Conservation (phyloP, 2,888 invertebrate species). For the Heliconius hortense region DNA sequence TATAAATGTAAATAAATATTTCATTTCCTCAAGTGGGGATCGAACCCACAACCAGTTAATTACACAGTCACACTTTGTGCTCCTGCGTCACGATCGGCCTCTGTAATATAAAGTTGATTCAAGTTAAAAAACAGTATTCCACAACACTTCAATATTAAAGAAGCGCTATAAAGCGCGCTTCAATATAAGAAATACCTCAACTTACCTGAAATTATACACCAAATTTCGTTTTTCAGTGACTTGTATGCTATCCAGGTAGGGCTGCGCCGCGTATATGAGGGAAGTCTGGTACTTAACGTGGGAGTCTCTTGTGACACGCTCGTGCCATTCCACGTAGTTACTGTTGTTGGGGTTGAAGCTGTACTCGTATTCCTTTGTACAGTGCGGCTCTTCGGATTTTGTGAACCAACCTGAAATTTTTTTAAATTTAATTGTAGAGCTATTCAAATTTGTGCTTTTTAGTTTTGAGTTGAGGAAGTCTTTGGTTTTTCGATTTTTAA, state of each 20-base stretch:
- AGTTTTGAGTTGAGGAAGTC: too few relatives aligned
- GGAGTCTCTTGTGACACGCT: conserved; percentile 85
- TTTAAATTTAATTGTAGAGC: background rate
- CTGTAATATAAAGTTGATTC: too few relatives aligned
- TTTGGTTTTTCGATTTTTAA: too few relatives aligned
- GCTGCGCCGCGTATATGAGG: conserved; percentile 88
- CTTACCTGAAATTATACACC: conserved; percentile 89
- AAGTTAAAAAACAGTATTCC: too few relatives aligned
- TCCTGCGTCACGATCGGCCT: too few relatives aligned
- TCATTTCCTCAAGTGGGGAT: too few relatives aligned
- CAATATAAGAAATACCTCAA: background rate
- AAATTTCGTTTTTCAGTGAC: conserved; percentile 94
- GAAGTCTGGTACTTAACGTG: conserved; percentile 85
- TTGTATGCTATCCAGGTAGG: conserved; percentile 91
- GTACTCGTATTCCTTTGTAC: conserved; percentile 93
- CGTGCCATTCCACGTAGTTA: conserved; percentile 93
- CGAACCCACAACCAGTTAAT: too few relatives aligned
- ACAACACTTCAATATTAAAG: too few relatives aligned
- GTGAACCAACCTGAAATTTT: conserved; percentile 88
- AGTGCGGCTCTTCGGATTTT: conserved; percentile 88
- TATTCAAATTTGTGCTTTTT: background rate
- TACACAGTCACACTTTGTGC: too few relatives aligned
- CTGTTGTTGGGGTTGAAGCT: conserved; percentile 84
- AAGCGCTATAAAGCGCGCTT: too few relatives aligned
- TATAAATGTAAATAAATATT: too few relatives aligned